Base-by-base conservation (phyloP, 1,140 invertebrate genomes). In the Ceratosolen fusciceps region DNA sequence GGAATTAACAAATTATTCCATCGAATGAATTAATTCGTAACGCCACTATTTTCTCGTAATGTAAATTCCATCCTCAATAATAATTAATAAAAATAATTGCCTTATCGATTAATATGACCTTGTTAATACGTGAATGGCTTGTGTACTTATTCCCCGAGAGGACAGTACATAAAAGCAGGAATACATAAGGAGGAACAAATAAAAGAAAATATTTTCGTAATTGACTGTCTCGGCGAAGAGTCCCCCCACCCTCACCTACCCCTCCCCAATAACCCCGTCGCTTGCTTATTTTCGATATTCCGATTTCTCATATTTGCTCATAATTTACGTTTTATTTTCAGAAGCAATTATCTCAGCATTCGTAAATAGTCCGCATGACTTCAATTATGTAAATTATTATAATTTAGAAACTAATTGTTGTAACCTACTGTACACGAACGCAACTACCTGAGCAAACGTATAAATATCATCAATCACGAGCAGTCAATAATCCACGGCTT, bases 51-150 rank as follows among this genome's bases (percentile, higher is more conserved):
- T 68, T 21, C 37, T 39, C 24, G 43, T 68, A 47, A 29, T 24
- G 43, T 68, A 24, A 34, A 79, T 54, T 79, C 68, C 19, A 79
- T 68, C 56, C 34, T 49, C 60, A 74, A 74, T 79, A 70, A 68
- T 21, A 52, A 74, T 74, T 79, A 74, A 49, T 74, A 74, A 70
- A n/a, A n/a, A 74, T 65, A 80, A 37, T n/a, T 24, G 21, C 37
- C 29, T 58, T 70, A 76, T 79, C 58, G 72, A 79, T 74, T 79
- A 54, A 21, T 26, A 2, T 19, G 49, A 14, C 72, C 52, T 62
- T 80, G 74, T 80, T 67, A 67, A 80, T 80, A 67, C 73, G 68
- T 79, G 58, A 52, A 79, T 79, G 73, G 73, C 43, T 60, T 52
- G 74, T 12, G 0, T 9, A 47, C 10, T n/a, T 79, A 74, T 68